Conservation (phyloP, 2,113 vertebrate genomes). For the Chloebia gouldiae region DNA sequence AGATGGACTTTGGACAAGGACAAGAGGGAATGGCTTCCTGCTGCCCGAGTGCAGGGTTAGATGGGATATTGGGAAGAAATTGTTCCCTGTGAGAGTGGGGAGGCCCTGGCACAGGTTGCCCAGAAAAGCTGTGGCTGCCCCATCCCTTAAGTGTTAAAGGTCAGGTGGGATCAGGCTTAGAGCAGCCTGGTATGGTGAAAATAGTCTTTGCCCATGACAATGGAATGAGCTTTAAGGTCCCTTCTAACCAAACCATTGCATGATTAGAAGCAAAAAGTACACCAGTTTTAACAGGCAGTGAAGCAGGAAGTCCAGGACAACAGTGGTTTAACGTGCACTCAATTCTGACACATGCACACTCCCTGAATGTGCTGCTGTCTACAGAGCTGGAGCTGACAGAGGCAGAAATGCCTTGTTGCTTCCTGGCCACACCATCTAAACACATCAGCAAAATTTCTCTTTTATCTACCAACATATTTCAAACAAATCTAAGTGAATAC, state of each 20-base stretch:
- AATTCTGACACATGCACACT: background rate
- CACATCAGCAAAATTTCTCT: background rate
- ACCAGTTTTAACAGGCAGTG: background rate
- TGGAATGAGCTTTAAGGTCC: background rate
- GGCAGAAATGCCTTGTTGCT: background rate
- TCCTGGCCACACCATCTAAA: background rate
- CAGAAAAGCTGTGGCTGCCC: background rate
- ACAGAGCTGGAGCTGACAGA: background rate
- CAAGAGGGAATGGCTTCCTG: background rate
- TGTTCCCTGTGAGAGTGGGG: background rate
- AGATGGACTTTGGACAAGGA: background rate
- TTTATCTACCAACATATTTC: background rate
- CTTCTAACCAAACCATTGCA: background rate
- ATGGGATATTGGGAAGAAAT: background rate
- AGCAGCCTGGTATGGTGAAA: background rate
- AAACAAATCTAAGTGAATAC: background rate
- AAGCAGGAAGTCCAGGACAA: background rate
- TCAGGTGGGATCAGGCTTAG: background rate
- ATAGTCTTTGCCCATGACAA: background rate
- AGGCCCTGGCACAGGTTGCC: background rate
- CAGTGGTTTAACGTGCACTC: fast-evolving
- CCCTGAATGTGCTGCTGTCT: fast-evolving
- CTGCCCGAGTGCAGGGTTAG: background rate
- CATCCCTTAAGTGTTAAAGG: background rate
- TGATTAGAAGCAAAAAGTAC: background rate